Base-by-base conservation (phyloP, 2,888 invertebrate species). In the Sinopyrophorus schimmeli region DNA sequence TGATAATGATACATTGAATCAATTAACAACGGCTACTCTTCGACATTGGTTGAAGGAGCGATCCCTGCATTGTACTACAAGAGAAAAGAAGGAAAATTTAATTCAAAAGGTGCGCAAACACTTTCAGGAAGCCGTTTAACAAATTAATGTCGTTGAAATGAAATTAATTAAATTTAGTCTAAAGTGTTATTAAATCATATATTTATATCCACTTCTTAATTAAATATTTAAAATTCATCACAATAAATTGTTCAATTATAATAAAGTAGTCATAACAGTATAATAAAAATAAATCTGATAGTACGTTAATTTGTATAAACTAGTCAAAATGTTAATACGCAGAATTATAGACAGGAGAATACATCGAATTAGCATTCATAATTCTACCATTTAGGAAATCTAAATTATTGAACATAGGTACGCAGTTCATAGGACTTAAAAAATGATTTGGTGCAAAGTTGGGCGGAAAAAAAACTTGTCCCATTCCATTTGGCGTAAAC, bases 401-500 rank as follows among this genome's bases (percentile, higher is more conserved):
- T 9, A 39, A 40, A 9, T 40, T 15, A 3, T 28, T 17, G 30
- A 37, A 53, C 18, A 24, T 10, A n/a, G 42, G 42, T 7, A 21
- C 14, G 6, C 34, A 16, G 41, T 27, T 47, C 3, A 44, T 3
- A 3, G 55, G 56, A 38, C 53, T 58, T 27, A 53, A 3, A 20
- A 32, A 40, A 6, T 55, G 46, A 14, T 15, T 46, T 0, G 61
- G 57, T 3, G 59, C 50, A 46, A 67, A 65, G 24, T 61, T 58
- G 0, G 58, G 55, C 5, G 67, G 64, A 21, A 62, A 62, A 35
- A 62, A 60, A 2, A 55, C 30, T 31, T 58, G 57, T 6, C 55
- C n/a, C n/a, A n/a, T n/a, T n/a, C n/a, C n/a, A n/a, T n/a, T n/a
- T n/a, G n/a, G n/a, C n/a, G n/a, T n/a, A n/a, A 59, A 26, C 6